A percentile compares a stretch with the other conserved stretches of the same genome.
phyloP scores from a whole-genome alignment of 92 coral and sea anemone species.

The Metridium senile region DNA sequence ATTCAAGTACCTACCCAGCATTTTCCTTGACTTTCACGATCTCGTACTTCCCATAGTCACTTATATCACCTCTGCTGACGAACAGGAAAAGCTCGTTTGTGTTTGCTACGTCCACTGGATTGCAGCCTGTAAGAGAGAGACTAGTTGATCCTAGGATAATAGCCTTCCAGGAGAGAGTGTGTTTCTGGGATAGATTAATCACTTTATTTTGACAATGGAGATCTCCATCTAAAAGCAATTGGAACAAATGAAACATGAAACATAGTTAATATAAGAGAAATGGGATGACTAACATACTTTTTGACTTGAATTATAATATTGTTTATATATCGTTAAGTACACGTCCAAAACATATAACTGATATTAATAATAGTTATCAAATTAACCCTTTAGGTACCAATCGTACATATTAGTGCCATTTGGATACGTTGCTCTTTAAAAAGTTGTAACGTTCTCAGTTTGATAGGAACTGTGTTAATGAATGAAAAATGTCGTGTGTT shows the following conservation, averaged over 20 bases:
- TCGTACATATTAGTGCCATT: no score
- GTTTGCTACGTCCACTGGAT: conserved; percentile 1
- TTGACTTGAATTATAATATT: no score
- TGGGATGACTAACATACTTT: no score
- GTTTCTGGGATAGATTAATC: conserved; percentile 16
- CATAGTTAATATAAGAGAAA: no score
- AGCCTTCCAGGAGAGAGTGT: conserved; percentile 35
- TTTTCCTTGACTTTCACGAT: conserved; percentile 26
- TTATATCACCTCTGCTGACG: conserved; percentile 29
- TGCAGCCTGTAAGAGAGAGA: conserved; percentile 21
- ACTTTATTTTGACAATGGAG: conserved; percentile 3
- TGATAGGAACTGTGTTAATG: no score
- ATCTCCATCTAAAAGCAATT: background rate
- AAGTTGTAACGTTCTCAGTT: no score
- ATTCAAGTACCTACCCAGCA: background rate
- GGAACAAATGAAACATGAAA: background rate
- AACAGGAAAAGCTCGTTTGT: conserved; percentile 36
- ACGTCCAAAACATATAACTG: no score
- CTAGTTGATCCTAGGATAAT: background rate
- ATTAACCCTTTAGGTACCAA: no score
- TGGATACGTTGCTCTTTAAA: no score
- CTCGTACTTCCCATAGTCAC: conserved; percentile 58
- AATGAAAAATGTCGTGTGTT: no score
- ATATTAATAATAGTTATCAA: no score
- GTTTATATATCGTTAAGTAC: no score